Percentiles rank a stretch among this genome's conserved stretches.
Evolutionary conservation across 1,140 invertebrate genomes (phyloP).

Genomic region (Gryon sp.): DNA sequence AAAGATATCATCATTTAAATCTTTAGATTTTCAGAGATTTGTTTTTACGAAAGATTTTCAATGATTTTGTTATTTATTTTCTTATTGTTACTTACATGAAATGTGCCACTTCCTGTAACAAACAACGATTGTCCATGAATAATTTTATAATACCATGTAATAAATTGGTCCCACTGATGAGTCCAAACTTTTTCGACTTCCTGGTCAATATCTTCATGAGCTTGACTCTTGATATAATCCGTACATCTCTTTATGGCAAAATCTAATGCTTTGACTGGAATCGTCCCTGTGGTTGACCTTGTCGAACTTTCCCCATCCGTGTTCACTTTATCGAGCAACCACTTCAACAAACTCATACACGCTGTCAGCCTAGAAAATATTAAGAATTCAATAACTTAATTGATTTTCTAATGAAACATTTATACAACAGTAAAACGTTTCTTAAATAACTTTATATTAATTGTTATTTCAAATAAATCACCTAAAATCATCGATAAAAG

Average conservation of each 20-base stretch:
- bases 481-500: slow-evolving; percentile 93
- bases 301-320: slow-evolving; percentile 81
- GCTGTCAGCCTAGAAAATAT: slow-evolving; percentile 85
- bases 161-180: slow-evolving; percentile 92
- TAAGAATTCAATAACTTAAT: no score
- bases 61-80: no score
- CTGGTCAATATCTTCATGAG: slow-evolving; percentile 92
- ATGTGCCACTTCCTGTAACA: slow-evolving; percentile 63
- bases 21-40: no score
- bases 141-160: slow-evolving; percentile 79
- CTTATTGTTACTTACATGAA: no score
- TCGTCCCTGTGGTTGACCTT: slow-evolving; percentile 82
- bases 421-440: no score
- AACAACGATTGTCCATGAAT: slow-evolving; percentile 70
- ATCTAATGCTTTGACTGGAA: slow-evolving; percentile 87
- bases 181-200: slow-evolving; percentile 86
- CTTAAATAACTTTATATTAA: slow-evolving; percentile 8
- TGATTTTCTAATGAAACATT: no score
- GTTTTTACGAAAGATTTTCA: no score
- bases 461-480: slow-evolving; percentile 17
- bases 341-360: slow-evolving; percentile 90
- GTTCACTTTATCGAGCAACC: slow-evolving; percentile 83
- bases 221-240: slow-evolving; percentile 86
- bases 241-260: slow-evolving; percentile 88
- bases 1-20: no score